These are phyloP conservation scores for Microctonus brassicae DNA, from an alignment of 2,888 invertebrate genomes.

Conservation along the genomic window DNA sequence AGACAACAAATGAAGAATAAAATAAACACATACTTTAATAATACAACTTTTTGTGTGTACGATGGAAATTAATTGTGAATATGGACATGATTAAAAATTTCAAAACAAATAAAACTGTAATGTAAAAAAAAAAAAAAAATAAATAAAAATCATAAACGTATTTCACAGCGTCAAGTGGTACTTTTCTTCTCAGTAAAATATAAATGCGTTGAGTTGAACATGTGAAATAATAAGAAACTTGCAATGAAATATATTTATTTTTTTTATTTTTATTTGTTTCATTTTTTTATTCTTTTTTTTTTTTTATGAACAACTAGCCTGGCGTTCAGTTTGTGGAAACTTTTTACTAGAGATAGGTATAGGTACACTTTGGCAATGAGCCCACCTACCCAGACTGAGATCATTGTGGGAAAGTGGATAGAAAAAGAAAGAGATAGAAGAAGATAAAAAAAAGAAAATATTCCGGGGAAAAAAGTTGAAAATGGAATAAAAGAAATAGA, in stretches of 20 bases:
- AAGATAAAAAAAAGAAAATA: neutral
- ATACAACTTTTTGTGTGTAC: neutral
- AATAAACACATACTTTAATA: neutral
- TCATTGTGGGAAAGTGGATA: neutral
- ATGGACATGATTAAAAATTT: no score
- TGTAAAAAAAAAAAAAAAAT: neutral
- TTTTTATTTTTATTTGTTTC: no score
- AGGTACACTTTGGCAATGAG: constrained; percentile 41
- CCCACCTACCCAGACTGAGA: constrained; percentile 27
- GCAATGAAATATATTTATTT: neutral
- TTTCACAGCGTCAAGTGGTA: neutral
- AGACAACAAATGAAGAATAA: neutral
- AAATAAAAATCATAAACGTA: neutral
- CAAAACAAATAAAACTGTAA: neutral
- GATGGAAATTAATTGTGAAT: neutral
- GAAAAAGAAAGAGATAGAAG: neutral
- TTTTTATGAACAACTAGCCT: neutral
- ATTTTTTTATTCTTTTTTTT: neutral
- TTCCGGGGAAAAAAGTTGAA: neutral
- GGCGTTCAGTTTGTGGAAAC: constrained; percentile 5
- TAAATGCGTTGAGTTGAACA: neutral
- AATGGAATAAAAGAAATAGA: neutral
- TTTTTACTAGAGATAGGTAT: constrained; percentile 28
- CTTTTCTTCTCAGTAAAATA: neutral
- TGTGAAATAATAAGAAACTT: neutral